phyloP scores from a whole-genome alignment of 2,113 vertebrate species.

The Neogobius melanostomus region DNA sequence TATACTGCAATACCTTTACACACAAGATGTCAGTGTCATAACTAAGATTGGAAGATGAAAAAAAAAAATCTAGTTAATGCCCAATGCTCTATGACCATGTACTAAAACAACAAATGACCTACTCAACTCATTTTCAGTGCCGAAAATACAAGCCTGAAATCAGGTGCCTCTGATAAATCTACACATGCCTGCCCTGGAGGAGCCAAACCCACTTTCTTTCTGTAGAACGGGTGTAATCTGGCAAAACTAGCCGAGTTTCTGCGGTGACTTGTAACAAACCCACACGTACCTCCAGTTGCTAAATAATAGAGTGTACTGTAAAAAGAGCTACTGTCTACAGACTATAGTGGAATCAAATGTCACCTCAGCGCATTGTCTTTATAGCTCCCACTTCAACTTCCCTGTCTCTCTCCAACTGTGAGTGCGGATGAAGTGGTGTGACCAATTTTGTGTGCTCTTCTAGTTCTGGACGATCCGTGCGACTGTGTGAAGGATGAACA shows the following conservation, averaged over 20 bases:
- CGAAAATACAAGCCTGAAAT: too few species aligned
- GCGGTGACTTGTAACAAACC: not conserved
- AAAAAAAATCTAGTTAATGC: too few species aligned
- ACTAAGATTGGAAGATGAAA: too few species aligned
- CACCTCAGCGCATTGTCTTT: not conserved
- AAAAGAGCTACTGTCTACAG: not conserved
- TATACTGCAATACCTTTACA: too few species aligned
- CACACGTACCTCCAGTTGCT: not conserved
- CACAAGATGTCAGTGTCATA: too few species aligned
- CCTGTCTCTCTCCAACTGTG: not conserved
- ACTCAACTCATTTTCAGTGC: too few species aligned
- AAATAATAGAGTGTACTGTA: conserved; percentile 1
- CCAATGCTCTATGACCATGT: too few species aligned
- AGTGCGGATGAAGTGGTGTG: not conserved
- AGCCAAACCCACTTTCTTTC: not conserved
- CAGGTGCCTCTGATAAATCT: too few species aligned
- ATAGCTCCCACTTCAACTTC: not conserved
- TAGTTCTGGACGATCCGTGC: conserved; percentile 86
- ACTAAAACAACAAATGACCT: too few species aligned
- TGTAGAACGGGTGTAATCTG: too few species aligned
- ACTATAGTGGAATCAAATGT: not conserved
- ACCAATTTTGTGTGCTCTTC: conserved; percentile 19
- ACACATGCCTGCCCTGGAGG: too few species aligned
- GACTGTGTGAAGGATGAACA: conserved; percentile 90
- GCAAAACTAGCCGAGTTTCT: too few species aligned